Evolutionary conservation across 2,888 invertebrate genomes (phyloP).

Genomic region (Norana najaformis): DNA sequence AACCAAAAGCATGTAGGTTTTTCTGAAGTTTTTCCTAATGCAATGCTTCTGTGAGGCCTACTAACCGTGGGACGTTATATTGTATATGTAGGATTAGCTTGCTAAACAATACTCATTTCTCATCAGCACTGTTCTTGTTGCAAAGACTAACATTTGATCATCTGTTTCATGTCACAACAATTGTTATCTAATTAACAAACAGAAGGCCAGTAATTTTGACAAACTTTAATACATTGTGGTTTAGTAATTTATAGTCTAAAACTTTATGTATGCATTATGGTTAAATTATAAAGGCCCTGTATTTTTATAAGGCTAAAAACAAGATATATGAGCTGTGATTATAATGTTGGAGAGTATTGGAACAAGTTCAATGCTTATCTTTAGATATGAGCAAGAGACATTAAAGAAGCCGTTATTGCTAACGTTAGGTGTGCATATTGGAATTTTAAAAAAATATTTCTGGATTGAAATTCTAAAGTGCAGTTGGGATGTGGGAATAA

Average conservation of each 20-base stretch:
- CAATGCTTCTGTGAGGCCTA: background rate
- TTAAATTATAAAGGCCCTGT: background rate
- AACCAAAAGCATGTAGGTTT: slow-evolving; percentile 72
- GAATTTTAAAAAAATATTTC: background rate
- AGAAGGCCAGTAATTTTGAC: background rate
- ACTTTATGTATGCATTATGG: no score
- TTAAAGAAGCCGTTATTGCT: background rate
- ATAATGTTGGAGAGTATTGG: background rate
- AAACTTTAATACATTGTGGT: no score
- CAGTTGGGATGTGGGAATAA: background rate
- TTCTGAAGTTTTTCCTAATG: background rate
- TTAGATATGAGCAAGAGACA: no score
- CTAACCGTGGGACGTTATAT: background rate
- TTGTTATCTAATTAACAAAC: background rate
- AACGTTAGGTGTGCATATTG: background rate
- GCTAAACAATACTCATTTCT: background rate
- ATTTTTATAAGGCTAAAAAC: no score
- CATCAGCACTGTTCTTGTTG: background rate
- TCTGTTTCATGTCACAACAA: background rate
- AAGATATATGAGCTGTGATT: no score
- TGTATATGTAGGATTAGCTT: background rate
- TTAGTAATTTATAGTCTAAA: no score
- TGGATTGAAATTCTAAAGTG: background rate
- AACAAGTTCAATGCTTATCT: background rate
- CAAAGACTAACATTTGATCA: background rate